Conservation (phyloP, 2,113 vertebrate species). For the Reinhardtius hippoglossoides region DNA sequence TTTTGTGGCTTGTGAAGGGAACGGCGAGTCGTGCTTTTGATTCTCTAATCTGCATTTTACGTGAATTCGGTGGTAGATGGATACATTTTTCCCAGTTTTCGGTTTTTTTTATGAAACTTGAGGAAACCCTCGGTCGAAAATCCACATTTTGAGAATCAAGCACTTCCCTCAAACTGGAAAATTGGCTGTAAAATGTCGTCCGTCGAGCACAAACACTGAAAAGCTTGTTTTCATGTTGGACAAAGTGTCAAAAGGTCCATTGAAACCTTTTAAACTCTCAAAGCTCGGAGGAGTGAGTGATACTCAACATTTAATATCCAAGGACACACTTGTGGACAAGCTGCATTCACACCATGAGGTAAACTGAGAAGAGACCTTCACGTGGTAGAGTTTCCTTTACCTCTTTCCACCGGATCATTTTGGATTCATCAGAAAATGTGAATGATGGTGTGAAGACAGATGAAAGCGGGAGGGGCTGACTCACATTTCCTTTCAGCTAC, state of each 20-base stretch:
- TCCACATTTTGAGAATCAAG: not conserved
- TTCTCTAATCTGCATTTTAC: not conserved
- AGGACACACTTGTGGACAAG: not conserved
- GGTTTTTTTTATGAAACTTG: not conserved
- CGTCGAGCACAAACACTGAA: not conserved
- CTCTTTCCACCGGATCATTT: not conserved
- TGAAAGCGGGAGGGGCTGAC: constrained; percentile 53
- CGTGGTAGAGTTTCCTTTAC: not conserved
- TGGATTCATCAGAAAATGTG: not conserved
- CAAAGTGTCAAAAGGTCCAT: not conserved
- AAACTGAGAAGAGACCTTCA: not conserved
- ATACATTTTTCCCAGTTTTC: not conserved
- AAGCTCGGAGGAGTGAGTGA: not conserved
- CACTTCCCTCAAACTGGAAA: not conserved
- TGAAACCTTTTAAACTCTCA: not conserved
- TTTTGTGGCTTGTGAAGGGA: not conserved
- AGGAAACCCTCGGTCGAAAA: constrained; percentile 11
- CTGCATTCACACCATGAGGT: constrained; percentile 52
- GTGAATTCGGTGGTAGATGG: not conserved
- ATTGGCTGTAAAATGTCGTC: not conserved
- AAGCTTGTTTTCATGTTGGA: not conserved
- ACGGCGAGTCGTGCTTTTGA: not conserved
- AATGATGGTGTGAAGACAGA: constrained; percentile 52
- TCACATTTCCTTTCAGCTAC: constrained; percentile 87
- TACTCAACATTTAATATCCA: not conserved